A percentile compares a stretch with the other conserved stretches of the same genome.
phyloP scores from a whole-genome alignment of 2,888 invertebrate genomes.

The Apamea monoglypha region DNA sequence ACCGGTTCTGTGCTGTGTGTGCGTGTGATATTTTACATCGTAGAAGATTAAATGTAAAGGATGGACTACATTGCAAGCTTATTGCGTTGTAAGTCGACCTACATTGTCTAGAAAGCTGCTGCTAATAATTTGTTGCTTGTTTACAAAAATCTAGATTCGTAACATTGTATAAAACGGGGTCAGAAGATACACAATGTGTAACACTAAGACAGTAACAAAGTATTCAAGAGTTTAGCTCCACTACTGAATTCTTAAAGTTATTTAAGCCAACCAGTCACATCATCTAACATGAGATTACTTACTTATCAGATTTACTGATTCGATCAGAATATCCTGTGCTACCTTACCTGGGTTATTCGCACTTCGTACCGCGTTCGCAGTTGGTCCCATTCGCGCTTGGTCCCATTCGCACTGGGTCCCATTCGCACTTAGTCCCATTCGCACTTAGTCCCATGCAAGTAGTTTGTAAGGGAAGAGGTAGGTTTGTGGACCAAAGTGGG shows the following conservation, averaged over 20 bases:
- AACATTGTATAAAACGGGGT: conserved; percentile 35
- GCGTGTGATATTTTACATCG: neutral
- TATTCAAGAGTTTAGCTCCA: conserved; percentile 4
- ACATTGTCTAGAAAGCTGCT: conserved; percentile 30
- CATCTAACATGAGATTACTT: neutral
- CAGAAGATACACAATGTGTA: conserved; percentile 30
- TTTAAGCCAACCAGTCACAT: too few relatives aligned
- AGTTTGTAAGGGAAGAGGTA: too few relatives aligned
- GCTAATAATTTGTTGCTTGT: conserved; percentile 32
- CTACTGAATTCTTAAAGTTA: conserved; percentile 1
- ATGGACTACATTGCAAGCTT: conserved; percentile 12
- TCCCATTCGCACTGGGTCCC: too few relatives aligned
- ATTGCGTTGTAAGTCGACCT: conserved; percentile 39
- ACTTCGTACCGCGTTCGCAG: too few relatives aligned
- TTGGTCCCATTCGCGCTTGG: too few relatives aligned
- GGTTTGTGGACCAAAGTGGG: too few relatives aligned
- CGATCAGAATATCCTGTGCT: neutral
- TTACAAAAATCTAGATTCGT: conserved; percentile 54
- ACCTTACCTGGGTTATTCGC: too few relatives aligned
- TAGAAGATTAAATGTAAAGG: conserved; percentile 1
- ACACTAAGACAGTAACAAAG: conserved; percentile 21
- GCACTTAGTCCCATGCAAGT: too few relatives aligned
- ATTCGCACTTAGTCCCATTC: too few relatives aligned
- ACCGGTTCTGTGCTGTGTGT: too few relatives aligned
- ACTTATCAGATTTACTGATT: neutral